Evolutionary conservation across 2,888 invertebrate genomes (phyloP).

Genomic region (Cloeon dipterum): DNA sequence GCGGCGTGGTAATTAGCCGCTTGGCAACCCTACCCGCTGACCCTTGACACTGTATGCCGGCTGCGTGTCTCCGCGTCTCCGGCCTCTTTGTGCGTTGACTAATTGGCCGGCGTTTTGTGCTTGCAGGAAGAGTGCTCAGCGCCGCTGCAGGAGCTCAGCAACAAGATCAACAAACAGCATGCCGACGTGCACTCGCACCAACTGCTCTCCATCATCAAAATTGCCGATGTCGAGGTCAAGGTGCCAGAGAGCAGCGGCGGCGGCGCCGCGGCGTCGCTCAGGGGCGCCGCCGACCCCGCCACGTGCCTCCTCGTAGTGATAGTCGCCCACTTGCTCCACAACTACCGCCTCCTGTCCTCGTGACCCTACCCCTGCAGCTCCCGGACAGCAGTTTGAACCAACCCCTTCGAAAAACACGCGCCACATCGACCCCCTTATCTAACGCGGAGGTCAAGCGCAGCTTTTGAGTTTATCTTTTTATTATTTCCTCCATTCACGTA

Average conservation of each 20-base stretch:
- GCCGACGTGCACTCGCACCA: conserved; percentile 70
- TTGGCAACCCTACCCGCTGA: no score
- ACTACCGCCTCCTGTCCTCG: neutral
- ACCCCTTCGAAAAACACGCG: neutral
- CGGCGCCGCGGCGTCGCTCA: conserved; percentile 7
- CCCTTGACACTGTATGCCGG: no score
- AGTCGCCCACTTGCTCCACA: neutral
- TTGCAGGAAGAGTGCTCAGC: conserved; percentile 63
- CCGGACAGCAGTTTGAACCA: neutral
- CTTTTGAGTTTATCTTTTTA: no score
- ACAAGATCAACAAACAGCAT: conserved; percentile 64
- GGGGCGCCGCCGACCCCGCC: neutral
- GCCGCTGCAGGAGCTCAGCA: conserved; percentile 55
- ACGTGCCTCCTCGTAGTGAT: neutral
- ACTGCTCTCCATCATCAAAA: conserved; percentile 72
- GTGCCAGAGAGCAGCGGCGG: conserved; percentile 41
- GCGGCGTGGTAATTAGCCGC: no score
- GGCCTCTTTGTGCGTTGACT: no score
- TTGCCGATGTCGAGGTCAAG: conserved; percentile 74
- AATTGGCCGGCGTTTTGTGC: no score
- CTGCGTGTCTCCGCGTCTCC: no score
- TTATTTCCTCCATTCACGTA: no score
- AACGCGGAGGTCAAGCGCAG: neutral
- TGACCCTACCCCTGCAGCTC: neutral
- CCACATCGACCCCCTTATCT: neutral